Conservation (phyloP, 2,888 invertebrate species). For the Diplolepis rosae region DNA sequence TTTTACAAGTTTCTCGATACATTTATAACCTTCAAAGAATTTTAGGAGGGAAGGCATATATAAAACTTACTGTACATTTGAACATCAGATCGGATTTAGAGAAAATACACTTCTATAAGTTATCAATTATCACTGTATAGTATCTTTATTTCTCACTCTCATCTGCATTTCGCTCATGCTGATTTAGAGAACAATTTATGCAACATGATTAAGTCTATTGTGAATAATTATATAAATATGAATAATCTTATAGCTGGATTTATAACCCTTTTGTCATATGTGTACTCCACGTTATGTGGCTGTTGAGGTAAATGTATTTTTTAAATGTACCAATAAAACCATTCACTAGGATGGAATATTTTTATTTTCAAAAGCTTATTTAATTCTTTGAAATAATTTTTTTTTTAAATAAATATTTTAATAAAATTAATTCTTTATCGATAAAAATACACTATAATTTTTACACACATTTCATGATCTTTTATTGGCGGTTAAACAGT, state of each 20-base stretch:
- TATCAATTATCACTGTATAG: not conserved
- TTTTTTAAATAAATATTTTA: too few species aligned
- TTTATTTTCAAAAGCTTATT: not conserved
- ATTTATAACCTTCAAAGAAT: too few species aligned
- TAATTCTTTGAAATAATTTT: too few species aligned
- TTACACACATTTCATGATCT: too few species aligned
- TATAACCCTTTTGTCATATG: constrained; percentile 2
- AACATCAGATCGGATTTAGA: too few species aligned
- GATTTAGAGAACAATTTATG: not conserved
- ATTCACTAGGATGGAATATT: not conserved
- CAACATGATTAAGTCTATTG: not conserved
- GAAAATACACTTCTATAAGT: not conserved
- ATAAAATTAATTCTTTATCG: too few species aligned
- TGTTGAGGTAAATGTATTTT: constrained; percentile 20
- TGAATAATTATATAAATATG: not conserved
- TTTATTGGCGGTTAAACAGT: too few species aligned
- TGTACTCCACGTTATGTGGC: not conserved
- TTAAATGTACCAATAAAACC: constrained; percentile 10
- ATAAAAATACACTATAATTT: not conserved
- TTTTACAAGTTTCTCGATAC: too few species aligned
- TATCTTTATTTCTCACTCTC: not conserved
- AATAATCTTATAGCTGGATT: not conserved
- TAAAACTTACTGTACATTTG: too few species aligned
- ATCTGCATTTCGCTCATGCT: not conserved
- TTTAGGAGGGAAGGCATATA: too few species aligned